Conservation (phyloP, 2,797 vertebrate species). For the Sebastes oblongus region DNA sequence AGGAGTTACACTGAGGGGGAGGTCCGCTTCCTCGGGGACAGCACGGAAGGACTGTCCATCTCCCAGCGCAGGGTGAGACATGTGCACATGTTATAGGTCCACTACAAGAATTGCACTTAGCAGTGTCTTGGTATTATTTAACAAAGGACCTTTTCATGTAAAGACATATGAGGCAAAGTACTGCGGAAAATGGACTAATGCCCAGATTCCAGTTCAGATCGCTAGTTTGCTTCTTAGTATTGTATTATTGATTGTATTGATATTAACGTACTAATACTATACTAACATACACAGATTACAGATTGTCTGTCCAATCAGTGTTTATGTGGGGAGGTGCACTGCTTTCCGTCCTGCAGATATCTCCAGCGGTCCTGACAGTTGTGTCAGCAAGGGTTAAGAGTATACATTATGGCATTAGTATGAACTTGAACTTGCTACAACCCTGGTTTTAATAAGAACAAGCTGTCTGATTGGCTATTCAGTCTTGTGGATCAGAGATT, state of each 20-base stretch:
- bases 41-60: slow-evolving; percentile 65
- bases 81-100: background rate
- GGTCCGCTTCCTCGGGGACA: slow-evolving; percentile 66
- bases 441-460: background rate
- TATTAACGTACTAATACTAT: too few relatives aligned
- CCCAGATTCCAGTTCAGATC: background rate
- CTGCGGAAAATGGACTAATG: background rate
- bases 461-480: too few relatives aligned
- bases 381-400: background rate
- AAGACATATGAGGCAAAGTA: background rate
- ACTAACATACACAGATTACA: background rate
- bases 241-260: too few relatives aligned
- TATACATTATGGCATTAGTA: background rate
- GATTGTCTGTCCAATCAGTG: background rate
- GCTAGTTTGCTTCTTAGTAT: too few relatives aligned
- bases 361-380: background rate
- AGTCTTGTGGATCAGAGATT: too few relatives aligned
- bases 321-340: too few relatives aligned
- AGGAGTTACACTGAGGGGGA: slow-evolving; percentile 84
- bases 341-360: background rate
- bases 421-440: background rate
- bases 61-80: slow-evolving; percentile 72
- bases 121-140: background rate
- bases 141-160: background rate
- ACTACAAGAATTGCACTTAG: background rate